Conservation (phyloP, 2,113 vertebrate genomes). For the Ranitomeya variabilis region DNA sequence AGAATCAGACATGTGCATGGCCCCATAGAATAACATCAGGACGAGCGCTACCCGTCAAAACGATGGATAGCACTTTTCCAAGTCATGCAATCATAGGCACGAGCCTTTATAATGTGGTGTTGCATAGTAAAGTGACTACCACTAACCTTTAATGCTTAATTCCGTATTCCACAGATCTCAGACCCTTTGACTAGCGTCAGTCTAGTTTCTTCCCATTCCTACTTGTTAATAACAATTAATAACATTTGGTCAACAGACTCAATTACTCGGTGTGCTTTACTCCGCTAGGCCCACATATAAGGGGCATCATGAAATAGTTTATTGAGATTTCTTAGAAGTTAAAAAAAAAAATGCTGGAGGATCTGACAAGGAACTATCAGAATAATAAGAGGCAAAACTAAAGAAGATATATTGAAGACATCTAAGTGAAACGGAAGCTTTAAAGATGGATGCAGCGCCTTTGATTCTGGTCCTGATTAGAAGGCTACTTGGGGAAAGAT, state of each 20-base stretch:
- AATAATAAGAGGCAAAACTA: constrained; percentile 40
- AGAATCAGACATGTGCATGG: too few species aligned
- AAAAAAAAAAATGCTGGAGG: constrained; percentile 14
- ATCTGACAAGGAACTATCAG: constrained; percentile 31
- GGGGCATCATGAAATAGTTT: constrained; percentile 21
- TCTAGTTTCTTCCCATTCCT: neutral
- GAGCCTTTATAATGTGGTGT: neutral
- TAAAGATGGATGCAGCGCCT: constrained; percentile 38
- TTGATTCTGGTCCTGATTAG: constrained; percentile 49
- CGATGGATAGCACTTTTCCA: too few species aligned
- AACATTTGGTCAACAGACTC: constrained; percentile 33
- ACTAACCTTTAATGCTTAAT: neutral
- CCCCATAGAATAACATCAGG: too few species aligned
- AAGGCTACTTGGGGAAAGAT: constrained; percentile 34
- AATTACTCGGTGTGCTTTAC: constrained; percentile 20
- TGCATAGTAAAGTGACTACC: neutral
- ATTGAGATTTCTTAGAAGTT: constrained; percentile 46
- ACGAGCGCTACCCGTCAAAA: too few species aligned
- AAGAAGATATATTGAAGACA: constrained; percentile 43
- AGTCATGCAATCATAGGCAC: too few species aligned
- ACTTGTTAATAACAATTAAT: constrained; percentile 36
- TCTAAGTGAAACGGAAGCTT: constrained; percentile 43
- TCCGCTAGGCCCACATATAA: neutral
- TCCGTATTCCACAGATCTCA: neutral
- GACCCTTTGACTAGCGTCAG: neutral